phyloP scores from a whole-genome alignment of 1,140 invertebrate species.

The Leptinotarsa texana region DNA sequence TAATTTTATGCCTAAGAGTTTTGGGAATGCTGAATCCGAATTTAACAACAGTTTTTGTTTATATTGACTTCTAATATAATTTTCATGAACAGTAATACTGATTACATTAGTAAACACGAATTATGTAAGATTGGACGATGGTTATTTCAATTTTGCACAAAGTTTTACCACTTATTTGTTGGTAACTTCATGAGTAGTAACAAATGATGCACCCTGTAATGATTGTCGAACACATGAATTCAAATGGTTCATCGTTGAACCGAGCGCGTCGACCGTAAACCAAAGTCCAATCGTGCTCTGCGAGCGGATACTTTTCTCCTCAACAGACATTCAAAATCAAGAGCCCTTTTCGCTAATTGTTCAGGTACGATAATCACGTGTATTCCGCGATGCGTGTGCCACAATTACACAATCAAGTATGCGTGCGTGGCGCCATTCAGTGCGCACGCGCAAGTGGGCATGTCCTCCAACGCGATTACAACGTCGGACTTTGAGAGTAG shows the following conservation, averaged over 20 bases:
- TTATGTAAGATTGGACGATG: too few species aligned
- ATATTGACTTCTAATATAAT: too few species aligned
- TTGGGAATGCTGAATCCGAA: too few species aligned
- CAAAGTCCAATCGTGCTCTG: neutral
- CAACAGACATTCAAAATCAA: constrained; percentile 5
- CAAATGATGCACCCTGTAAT: neutral
- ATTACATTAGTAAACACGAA: too few species aligned
- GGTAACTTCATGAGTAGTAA: too few species aligned
- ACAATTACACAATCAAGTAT: constrained; percentile 47
- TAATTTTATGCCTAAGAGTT: too few species aligned
- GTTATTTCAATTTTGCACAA: too few species aligned
- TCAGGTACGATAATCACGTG: constrained; percentile 34
- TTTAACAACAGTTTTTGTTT: too few species aligned
- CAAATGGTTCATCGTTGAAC: neutral
- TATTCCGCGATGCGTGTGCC: constrained; percentile 39
- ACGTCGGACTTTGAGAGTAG: constrained; percentile 20
- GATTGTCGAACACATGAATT: neutral
- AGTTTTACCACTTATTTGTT: too few species aligned
- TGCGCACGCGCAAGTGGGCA: constrained; percentile 47
- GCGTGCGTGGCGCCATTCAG: constrained; percentile 47
- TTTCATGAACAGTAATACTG: too few species aligned
- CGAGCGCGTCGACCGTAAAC: neutral
- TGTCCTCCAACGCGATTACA: constrained; percentile 44
- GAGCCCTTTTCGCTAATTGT: constrained; percentile 28
- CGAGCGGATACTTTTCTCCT: neutral